These are phyloP conservation scores for Chirona hameri DNA, from an alignment of 2,888 invertebrate species.

Conservation along the genomic window DNA sequence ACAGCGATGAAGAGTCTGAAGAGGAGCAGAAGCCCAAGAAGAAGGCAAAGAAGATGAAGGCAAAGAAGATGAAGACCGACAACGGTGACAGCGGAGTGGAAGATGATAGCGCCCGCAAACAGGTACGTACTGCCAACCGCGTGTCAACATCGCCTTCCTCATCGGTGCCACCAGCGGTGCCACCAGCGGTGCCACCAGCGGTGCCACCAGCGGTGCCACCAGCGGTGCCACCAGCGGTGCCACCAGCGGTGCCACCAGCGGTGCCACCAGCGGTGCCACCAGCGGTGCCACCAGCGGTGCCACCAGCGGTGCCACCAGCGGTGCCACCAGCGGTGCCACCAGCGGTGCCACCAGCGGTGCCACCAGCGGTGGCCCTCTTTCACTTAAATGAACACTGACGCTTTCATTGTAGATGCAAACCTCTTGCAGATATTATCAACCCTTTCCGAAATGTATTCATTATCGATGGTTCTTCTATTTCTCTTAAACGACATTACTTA, in stretches of 20 bases:
- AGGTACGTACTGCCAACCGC: not conserved
- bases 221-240: too few species aligned
- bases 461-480: not conserved
- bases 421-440: not conserved
- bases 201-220: too few species aligned
- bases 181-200: too few species aligned
- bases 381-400: not conserved
- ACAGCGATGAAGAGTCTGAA: not conserved
- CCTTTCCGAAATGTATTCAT: not conserved
- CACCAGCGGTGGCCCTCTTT: not conserved
- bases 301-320: too few species aligned
- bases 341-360: too few species aligned
- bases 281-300: too few species aligned
- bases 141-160: too few species aligned
- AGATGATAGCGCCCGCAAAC: not conserved
- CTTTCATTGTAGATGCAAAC: too few species aligned
- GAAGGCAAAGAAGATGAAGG: not conserved
- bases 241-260: too few species aligned
- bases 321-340: too few species aligned
- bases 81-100: not conserved
- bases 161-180: not conserved
- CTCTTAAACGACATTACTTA: not conserved
- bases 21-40: constrained; percentile 27
- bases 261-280: too few species aligned
- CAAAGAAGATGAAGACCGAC: not conserved